These are phyloP conservation scores for Geotrupes spiniger DNA, from an alignment of 2,888 invertebrate genomes.

Conservation along the genomic window DNA sequence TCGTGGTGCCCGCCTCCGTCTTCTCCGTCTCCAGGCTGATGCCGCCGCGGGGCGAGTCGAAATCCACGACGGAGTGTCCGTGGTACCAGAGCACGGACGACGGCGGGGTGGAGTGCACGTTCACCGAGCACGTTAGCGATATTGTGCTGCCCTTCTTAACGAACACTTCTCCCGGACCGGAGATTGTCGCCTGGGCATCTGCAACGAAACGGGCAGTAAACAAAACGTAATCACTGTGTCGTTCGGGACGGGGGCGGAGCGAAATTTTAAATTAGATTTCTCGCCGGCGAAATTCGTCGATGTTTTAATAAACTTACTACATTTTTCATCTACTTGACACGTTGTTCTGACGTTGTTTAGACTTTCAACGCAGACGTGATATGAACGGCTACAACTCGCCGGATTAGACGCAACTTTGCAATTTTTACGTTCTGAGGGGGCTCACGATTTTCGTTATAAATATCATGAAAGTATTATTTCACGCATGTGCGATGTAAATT, in stretches of 20 bases:
- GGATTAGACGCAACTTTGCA: no score
- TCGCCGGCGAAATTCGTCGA: not conserved
- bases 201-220: conserved; percentile 30
- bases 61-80: conserved; percentile 77
- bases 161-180: conserved; percentile 82
- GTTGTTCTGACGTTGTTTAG: no score
- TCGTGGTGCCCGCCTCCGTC: conserved; percentile 77
- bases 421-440: no score
- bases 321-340: no score
- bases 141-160: conserved; percentile 90
- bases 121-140: conserved; percentile 83
- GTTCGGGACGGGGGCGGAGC: no score
- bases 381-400: no score
- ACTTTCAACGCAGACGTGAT: no score
- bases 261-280: not conserved
- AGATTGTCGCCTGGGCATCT: conserved; percentile 85
- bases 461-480: no score
- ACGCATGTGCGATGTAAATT: no score
- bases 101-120: conserved; percentile 77
- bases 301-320: no score
- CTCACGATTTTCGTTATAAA: no score
- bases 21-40: conserved; percentile 86
- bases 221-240: not conserved
- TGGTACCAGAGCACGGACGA: conserved; percentile 84
- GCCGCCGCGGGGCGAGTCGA: conserved; percentile 78